A percentile compares a stretch with the other conserved stretches of the same genome.
Conservation (phyloP, 2,888 invertebrate genomes). For the Morpho helenor region DNA sequence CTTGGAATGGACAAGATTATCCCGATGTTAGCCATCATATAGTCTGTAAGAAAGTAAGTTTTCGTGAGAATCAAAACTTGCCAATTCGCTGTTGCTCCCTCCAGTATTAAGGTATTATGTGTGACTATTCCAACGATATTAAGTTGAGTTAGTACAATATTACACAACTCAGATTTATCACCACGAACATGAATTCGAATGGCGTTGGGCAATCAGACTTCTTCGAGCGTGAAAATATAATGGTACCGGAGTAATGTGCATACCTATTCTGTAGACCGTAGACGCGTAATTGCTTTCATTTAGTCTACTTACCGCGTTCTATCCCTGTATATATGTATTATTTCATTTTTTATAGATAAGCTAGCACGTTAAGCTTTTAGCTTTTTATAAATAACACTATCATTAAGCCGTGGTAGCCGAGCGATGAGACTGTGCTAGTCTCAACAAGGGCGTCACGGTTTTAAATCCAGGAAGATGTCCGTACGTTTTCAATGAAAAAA, state of each 20-base stretch:
- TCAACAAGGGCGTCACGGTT: no score
- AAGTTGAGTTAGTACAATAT: slow-evolving; percentile 8
- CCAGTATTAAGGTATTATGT: no score
- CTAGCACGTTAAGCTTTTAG: not conserved
- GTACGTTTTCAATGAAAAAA: no score
- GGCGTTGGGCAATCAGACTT: slow-evolving; percentile 44
- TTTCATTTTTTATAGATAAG: not conserved
- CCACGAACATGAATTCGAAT: slow-evolving; percentile 28
- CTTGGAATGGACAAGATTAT: no score
- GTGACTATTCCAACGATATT: not conserved
- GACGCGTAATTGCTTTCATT: slow-evolving; percentile 43
- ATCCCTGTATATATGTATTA: not conserved
- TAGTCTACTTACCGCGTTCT: slow-evolving; percentile 32
- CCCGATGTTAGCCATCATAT: no score
- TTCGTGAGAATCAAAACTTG: no score
- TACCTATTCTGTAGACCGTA: slow-evolving; percentile 32
- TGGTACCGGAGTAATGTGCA: slow-evolving; percentile 42
- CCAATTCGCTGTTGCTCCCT: no score
- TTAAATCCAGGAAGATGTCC: no score
- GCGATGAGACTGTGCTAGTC: no score
- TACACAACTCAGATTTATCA: slow-evolving; percentile 22
- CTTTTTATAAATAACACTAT: no score
- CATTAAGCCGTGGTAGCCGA: no score
- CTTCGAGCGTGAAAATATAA: slow-evolving; percentile 54
- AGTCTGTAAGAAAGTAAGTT: no score